These are phyloP conservation scores for Aphodius sticticus DNA, from an alignment of 2,888 invertebrate genomes.

Conservation along the genomic window DNA sequence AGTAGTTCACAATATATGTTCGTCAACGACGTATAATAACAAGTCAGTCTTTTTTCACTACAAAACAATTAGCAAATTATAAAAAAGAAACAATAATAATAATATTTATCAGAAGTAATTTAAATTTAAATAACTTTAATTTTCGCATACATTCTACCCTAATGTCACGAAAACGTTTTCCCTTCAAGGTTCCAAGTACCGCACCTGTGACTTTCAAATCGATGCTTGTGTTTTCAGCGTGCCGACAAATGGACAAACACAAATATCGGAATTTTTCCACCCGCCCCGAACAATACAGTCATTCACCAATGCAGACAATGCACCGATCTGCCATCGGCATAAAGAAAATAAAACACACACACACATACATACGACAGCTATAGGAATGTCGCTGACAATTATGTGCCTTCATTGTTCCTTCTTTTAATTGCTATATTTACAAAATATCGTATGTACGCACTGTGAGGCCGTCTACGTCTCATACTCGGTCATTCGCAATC, in stretches of 20 bases:
- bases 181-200: not conserved
- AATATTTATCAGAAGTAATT: too few species aligned
- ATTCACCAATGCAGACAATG: not conserved
- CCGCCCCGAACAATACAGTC: not conserved
- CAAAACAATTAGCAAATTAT: too few species aligned
- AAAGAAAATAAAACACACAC: not conserved
- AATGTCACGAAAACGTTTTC: not conserved
- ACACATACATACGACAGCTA: not conserved
- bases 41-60: too few species aligned
- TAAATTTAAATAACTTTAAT: too few species aligned
- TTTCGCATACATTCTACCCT: too few species aligned
- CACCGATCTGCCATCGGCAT: not conserved
- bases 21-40: too few species aligned
- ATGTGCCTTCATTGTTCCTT: not conserved
- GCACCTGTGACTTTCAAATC: not conserved
- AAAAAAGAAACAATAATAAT: too few species aligned
- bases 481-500: not conserved
- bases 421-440: conserved; percentile 4
- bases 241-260: not conserved
- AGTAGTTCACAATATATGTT: too few species aligned
- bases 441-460: not conserved
- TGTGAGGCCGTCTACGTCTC: not conserved
- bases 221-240: not conserved
- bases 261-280: not conserved
- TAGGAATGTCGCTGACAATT: not conserved